Conservation (phyloP, 2,113 vertebrate genomes). For the Hylia prasina region DNA sequence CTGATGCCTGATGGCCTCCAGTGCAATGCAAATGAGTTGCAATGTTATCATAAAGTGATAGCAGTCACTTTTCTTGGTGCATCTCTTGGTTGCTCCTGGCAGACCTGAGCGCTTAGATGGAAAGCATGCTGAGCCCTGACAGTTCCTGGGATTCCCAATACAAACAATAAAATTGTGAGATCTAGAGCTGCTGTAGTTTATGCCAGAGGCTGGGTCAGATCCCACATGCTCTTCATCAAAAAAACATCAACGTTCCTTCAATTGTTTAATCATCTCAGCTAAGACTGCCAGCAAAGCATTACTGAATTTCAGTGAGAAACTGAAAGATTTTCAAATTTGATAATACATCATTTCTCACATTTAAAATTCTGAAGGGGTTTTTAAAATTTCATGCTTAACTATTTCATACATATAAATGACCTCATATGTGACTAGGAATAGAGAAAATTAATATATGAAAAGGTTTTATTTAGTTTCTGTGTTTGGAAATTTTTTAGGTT, state of each 20-base stretch:
- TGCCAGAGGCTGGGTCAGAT: background rate
- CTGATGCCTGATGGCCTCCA: background rate
- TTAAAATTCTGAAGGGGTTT: background rate
- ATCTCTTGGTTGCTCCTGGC: background rate
- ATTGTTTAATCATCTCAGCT: background rate
- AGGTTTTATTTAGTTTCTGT: background rate
- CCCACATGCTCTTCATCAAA: background rate
- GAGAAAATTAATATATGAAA: background rate
- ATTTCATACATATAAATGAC: background rate
- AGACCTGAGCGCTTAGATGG: background rate
- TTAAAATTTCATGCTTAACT: background rate
- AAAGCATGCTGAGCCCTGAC: background rate
- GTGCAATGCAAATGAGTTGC: background rate
- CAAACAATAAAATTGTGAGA: background rate
- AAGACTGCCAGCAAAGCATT: background rate
- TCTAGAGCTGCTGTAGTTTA: background rate
- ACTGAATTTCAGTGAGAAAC: background rate
- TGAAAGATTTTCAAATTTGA: background rate
- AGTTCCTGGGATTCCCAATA: background rate
- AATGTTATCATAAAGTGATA: background rate
- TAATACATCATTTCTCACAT: background rate
- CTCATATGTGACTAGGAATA: background rate
- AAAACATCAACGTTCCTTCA: background rate
- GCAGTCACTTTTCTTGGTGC: background rate
- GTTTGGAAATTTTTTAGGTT: background rate